Evolutionary conservation across 2,113 vertebrate species (phyloP), one percentile per base, ranked within the genome.

Genomic region (Xenotilapia longispinis): DNA sequence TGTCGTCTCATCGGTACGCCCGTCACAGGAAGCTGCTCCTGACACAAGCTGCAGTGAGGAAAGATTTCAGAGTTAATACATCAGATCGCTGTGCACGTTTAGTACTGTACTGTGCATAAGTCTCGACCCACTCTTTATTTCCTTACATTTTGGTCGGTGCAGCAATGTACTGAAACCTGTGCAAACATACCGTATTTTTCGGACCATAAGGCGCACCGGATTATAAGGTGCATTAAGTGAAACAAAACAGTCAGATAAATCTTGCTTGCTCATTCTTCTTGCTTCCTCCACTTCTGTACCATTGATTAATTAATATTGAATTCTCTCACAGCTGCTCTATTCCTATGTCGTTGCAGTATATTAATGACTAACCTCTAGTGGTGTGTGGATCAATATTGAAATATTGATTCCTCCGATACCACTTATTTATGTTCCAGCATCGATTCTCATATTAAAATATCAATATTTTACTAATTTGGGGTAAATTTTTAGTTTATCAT

Each of bases 21-120:
- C 0, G 98, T 98, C 7, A 95, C 98, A 28, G 99, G 99, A n/a
- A 99, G 97, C 94, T 98, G 97, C 88, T 98, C 96, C 87, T 99
- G 98, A 93, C 97, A 99, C 82, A 96, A 95, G 90, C 99, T 99
- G 95, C 10, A 90, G 54, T 78, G 81, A 82, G 28, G 9, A 53
- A 68, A 45, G 40, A 84, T 19, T 28, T 78, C 6, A 23, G 9
- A 17, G 7, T 54, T 36, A 51, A 68, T 42, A 23, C 21, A n/a
- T 17, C 6, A 31, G n/a, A 6, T 45, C 9, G 12, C 19, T 14
- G 80, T 47, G 40, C 36, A 54, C 1, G 6, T 33, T 84, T 57
- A 55, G 11, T 17, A 53, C 15, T 21, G 42, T 12, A 26, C 68
- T 26, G 13, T 26, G 21, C 21, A 73, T 15, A 70, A 23, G 21